Percentiles rank a stretch among this genome's conserved stretches.
phyloP scores from a whole-genome alignment of 2,113 vertebrate genomes.

The Lipophrys pholis region DNA sequence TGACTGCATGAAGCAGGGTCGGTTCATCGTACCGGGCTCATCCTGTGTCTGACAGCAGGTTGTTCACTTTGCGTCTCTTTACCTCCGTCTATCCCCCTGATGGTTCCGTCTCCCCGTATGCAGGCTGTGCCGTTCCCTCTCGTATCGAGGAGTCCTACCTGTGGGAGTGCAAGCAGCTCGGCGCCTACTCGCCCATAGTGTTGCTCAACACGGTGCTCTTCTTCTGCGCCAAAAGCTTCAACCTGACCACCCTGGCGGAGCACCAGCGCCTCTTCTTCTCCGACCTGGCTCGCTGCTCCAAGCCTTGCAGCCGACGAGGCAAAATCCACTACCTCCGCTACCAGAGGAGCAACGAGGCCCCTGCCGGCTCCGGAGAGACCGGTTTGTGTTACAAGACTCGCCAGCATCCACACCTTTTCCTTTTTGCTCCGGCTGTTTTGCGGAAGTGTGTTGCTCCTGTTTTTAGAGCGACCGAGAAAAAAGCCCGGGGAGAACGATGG shows the following conservation, averaged over 20 bases:
- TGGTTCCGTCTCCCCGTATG: background rate
- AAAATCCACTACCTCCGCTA: conserved; percentile 91
- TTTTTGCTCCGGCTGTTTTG: conserved; percentile 15
- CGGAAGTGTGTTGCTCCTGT: background rate
- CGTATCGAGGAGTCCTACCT: conserved; percentile 89
- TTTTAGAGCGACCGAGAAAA: conserved; percentile 83
- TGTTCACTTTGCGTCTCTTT: too few species aligned
- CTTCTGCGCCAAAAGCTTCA: conserved; percentile 96
- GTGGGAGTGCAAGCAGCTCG: conserved; percentile 98
- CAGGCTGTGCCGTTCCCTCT: conserved; percentile 59
- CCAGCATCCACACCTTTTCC: too few species aligned
- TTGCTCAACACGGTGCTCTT: conserved; percentile 96
- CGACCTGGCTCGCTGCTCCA: conserved; percentile 88
- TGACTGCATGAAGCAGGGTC: too few species aligned
- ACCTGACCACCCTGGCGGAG: conserved; percentile 89
- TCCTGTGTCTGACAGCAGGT: too few species aligned
- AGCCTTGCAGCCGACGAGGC: conserved; percentile 86
- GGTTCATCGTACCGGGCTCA: too few species aligned
- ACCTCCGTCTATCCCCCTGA: too few species aligned
- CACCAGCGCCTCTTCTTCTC: conserved; percentile 93
- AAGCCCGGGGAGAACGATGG: conserved; percentile 79
- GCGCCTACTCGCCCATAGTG: conserved; percentile 95
- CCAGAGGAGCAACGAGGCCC: conserved; percentile 76
- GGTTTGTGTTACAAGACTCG: conserved; percentile 23
- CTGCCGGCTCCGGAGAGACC: conserved; percentile 47